Conservation (phyloP, 2,888 invertebrate genomes). For the Frankliniella fusca region DNA sequence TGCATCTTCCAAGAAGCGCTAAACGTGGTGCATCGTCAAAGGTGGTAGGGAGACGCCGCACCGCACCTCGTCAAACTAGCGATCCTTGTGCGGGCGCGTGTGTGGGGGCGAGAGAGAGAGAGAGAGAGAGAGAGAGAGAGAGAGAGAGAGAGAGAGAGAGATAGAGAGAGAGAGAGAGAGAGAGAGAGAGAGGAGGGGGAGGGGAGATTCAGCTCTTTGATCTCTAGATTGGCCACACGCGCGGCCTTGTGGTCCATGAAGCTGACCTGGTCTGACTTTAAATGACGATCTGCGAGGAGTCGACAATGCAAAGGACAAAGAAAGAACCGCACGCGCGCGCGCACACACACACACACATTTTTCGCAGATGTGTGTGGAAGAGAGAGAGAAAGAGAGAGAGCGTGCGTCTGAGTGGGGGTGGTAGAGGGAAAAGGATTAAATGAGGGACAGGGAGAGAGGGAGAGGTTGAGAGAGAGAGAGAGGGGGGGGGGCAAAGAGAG, state of each 20-base stretch:
- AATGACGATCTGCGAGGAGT: too few species aligned
- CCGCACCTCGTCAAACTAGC: too few species aligned
- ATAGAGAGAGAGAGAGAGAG: neutral
- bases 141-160: neutral
- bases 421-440: neutral
- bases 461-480: neutral
- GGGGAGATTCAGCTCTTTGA: neutral
- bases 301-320: neutral
- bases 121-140: neutral
- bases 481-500: neutral
- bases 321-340: neutral
- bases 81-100: neutral
- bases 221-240: too few species aligned
- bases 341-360: neutral
- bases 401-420: too few species aligned
- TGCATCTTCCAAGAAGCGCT: too few species aligned
- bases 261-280: too few species aligned
- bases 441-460: neutral
- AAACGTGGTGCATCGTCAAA: too few species aligned
- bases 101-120: neutral
- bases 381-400: neutral
- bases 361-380: too few species aligned
- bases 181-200: neutral
- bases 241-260: too few species aligned
- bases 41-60: too few species aligned